A percentile compares a stretch with the other conserved stretches of the same genome.
Evolutionary conservation across 2,888 invertebrate species (phyloP).

Genomic region (Pegoplata infirma): DNA sequence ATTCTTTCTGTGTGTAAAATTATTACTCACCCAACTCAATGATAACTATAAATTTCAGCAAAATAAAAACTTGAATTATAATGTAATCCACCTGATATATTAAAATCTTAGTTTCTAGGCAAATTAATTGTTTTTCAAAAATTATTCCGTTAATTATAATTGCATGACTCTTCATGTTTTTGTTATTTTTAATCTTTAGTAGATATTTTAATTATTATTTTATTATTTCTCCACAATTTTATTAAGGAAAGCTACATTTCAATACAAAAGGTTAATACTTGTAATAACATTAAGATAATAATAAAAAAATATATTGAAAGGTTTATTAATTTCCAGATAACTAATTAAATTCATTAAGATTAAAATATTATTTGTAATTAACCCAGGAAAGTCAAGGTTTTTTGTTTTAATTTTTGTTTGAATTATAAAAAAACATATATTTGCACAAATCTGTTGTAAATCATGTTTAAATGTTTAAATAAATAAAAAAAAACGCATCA

Average conservation of each 20-base stretch:
- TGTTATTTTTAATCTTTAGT: too few relatives aligned
- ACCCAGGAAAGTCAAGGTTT: background rate
- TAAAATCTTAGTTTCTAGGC: background rate
- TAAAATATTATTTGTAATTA: background rate
- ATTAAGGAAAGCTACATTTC: background rate
- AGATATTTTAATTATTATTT: background rate
- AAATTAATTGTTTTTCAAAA: background rate
- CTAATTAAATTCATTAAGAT: background rate
- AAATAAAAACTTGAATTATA: too few relatives aligned
- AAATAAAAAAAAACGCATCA: constrained; percentile 7
- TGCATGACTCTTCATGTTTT: background rate
- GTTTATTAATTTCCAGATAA: background rate
- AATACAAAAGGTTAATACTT: background rate
- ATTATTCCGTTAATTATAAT: background rate
- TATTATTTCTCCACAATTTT: background rate
- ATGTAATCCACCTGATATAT: background rate
- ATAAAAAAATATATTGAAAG: background rate
- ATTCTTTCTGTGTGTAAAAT: too few relatives aligned
- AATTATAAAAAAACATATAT: constrained; percentile 15
- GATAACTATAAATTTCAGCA: too few relatives aligned
- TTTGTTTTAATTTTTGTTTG: background rate
- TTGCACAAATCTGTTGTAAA: constrained; percentile 31
- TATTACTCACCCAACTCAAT: too few relatives aligned
- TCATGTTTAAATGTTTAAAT: background rate
- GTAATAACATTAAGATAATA: background rate